A percentile compares a stretch with the other conserved stretches of the same genome.
These are phyloP conservation scores for Zaprionus davidi DNA, from an alignment of 1,140 invertebrate species.

Conservation along the genomic window DNA sequence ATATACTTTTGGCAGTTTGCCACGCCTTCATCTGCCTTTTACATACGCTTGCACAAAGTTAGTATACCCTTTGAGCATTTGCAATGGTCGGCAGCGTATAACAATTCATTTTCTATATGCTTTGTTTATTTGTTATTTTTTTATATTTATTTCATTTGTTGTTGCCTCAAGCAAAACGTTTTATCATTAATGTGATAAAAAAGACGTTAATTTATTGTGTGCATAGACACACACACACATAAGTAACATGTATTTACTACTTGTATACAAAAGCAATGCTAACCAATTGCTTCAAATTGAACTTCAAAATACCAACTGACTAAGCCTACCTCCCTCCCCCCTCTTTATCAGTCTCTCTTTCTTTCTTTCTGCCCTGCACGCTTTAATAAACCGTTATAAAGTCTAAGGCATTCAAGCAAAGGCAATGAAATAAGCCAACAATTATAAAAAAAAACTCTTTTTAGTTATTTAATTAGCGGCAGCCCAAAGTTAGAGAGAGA, in stretches of 20 bases:
- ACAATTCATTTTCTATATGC: slow-evolving; percentile 47
- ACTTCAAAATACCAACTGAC: slow-evolving; percentile 54
- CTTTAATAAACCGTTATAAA: slow-evolving; percentile 60
- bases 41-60: no score
- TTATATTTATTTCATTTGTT: slow-evolving; percentile 29
- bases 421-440: slow-evolving; percentile 67
- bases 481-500: slow-evolving; percentile 24
- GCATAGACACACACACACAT: slow-evolving; percentile 37
- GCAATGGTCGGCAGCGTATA: background rate
- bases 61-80: no score
- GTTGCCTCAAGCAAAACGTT: slow-evolving; percentile 79
- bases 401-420: slow-evolving; percentile 47
- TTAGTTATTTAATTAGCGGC: slow-evolving; percentile 79
- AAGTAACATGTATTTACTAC: slow-evolving; percentile 13
- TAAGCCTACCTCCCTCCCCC: slow-evolving; percentile 3
- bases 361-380: background rate
- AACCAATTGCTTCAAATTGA: slow-evolving; percentile 68
- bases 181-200: slow-evolving; percentile 79
- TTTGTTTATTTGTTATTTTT: slow-evolving; percentile 75
- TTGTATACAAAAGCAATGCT: slow-evolving; percentile 37
- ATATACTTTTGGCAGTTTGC: no score
- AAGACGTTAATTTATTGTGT: slow-evolving; percentile 75
- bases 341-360: background rate
- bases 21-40: no score
- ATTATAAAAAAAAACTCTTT: slow-evolving; percentile 66